These are phyloP conservation scores for Eurytoma californica DNA, from an alignment of 2,888 invertebrate genomes.

Conservation along the genomic window DNA sequence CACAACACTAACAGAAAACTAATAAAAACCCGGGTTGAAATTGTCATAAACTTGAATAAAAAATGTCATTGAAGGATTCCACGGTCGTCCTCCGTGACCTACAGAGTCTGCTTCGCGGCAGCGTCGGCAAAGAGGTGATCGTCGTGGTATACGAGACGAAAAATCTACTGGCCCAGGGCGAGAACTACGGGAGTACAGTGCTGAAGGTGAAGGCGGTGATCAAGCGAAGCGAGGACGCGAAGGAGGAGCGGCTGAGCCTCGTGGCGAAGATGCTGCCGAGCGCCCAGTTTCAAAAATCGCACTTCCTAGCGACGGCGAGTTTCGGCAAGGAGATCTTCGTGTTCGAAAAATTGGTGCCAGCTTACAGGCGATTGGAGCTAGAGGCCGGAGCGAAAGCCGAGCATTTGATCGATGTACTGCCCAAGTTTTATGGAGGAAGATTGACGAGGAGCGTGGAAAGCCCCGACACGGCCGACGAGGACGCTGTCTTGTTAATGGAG, in stretches of 20 bases:
- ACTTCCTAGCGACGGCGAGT: background rate
- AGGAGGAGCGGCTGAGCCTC: conserved; percentile 72
- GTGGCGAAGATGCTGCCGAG: conserved; percentile 79
- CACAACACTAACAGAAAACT: too few species aligned
- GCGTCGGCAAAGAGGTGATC: background rate
- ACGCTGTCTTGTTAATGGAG: conserved; percentile 78
- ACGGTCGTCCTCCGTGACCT: conserved; percentile 33
- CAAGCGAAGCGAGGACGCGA: conserved; percentile 53
- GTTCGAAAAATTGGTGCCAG: conserved; percentile 76
- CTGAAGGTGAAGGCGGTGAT: conserved; percentile 68
- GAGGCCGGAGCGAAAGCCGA: background rate
- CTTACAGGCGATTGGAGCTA: conserved; percentile 75
- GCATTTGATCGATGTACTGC: conserved; percentile 74
- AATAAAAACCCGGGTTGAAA: too few species aligned
- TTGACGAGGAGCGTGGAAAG: conserved; percentile 71
- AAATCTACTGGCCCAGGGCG: conserved; percentile 70
- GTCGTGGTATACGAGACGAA: conserved; percentile 27
- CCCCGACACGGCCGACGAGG: conserved; percentile 70
- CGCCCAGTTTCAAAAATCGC: conserved; percentile 75
- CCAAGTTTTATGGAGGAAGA: conserved; percentile 78
- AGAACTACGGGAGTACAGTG: conserved; percentile 80
- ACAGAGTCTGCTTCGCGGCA: conserved; percentile 9
- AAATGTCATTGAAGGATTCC: too few species aligned
- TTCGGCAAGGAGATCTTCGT: conserved; percentile 78
- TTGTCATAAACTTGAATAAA: too few species aligned